Conservation (phyloP, 2,797 vertebrate genomes). For the Lutjanus campechanus region DNA sequence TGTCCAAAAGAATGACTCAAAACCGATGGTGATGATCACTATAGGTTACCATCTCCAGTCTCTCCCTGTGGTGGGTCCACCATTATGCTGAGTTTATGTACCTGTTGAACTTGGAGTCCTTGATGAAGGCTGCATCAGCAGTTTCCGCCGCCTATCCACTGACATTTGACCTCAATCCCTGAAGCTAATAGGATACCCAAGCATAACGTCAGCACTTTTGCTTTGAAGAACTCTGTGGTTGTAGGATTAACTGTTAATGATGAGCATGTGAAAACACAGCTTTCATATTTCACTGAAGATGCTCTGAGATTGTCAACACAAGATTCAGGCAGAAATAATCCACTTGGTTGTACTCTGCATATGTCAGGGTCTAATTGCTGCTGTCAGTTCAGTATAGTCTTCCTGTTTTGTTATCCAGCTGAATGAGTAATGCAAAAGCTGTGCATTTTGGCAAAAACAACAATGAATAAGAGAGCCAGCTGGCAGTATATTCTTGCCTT, state of each 20-base stretch:
- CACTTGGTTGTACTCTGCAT: not conserved
- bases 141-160: constrained; percentile 26
- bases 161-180: constrained; percentile 64
- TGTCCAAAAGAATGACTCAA: constrained; percentile 5
- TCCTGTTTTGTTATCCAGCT: not conserved
- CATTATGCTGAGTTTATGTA: constrained; percentile 20
- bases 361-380: not conserved
- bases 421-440: not conserved
- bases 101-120: constrained; percentile 47
- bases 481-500: not conserved
- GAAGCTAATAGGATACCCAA: constrained; percentile 50
- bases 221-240: constrained; percentile 6
- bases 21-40: not conserved
- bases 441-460: not conserved
- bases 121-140: constrained; percentile 40
- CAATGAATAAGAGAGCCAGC: not conserved
- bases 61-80: not conserved
- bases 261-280: not conserved
- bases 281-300: constrained; percentile 9
- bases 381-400: not conserved
- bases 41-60: not conserved
- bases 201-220: constrained; percentile 49
- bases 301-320: constrained; percentile 2
- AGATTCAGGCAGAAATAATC: not conserved
- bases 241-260: constrained; percentile 32